phyloP scores from a whole-genome alignment of 2,888 invertebrate genomes.

The Macrophya annulata region DNA sequence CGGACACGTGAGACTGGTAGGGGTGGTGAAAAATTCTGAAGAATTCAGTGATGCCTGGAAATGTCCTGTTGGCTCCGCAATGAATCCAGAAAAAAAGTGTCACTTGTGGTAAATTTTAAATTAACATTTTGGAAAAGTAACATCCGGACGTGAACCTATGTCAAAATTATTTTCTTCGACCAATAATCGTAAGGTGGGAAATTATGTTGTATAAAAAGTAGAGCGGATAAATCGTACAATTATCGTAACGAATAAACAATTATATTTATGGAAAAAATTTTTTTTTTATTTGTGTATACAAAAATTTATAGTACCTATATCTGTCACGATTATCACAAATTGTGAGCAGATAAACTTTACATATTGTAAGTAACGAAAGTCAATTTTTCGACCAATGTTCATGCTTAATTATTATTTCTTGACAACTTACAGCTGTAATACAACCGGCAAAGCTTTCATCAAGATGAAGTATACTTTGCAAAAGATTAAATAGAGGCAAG shows the following conservation, averaged over 20 bases:
- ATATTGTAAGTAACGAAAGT: not conserved
- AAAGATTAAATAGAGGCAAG: not conserved
- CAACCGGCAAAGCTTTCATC: not conserved
- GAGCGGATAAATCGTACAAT: not conserved
- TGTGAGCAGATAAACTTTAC: not conserved
- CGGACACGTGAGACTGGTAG: constrained; percentile 85
- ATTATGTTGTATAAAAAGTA: not conserved
- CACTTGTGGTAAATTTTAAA: constrained; percentile 76
- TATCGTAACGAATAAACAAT: constrained; percentile 23
- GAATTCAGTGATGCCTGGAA: constrained; percentile 85
- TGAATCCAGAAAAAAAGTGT: constrained; percentile 82
- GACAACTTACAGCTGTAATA: not conserved
- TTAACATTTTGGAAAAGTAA: not conserved
- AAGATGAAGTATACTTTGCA: not conserved
- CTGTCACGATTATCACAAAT: not conserved
- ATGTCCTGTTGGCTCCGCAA: constrained; percentile 81
- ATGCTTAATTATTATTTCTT: not conserved
- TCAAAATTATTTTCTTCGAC: not conserved
- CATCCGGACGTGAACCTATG: not conserved
- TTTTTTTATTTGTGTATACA: constrained; percentile 71
- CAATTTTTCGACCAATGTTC: not conserved
- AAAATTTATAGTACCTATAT: constrained; percentile 15
- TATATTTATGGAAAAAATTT: constrained; percentile 67
- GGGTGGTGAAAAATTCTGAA: constrained; percentile 86
- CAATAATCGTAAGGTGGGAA: not conserved